phyloP scores from a whole-genome alignment of 2,113 vertebrate species.

The Propithecus coquereli region DNA sequence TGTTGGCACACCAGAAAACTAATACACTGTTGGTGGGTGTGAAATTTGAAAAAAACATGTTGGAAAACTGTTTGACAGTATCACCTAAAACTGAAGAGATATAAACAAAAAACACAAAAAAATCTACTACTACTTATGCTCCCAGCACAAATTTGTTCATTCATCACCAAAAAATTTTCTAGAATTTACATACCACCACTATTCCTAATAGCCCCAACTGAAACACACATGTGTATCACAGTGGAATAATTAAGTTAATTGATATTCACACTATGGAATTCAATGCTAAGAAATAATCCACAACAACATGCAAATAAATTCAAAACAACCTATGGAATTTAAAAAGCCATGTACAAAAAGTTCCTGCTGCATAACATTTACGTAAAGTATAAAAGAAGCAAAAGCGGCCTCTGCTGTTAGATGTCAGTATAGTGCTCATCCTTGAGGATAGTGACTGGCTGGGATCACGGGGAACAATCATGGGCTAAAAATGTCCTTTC shows the following conservation, averaged over 20 bases:
- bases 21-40: background rate
- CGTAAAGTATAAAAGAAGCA: background rate
- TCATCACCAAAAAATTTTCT: background rate
- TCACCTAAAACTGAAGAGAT: background rate
- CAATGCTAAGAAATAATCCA: background rate
- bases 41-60: background rate
- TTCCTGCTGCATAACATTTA: background rate
- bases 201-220: background rate
- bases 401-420: background rate
- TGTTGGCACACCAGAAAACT: background rate
- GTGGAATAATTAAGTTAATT: background rate
- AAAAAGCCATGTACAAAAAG: background rate
- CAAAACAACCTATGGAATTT: background rate
- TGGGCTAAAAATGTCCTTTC: background rate
- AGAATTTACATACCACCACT: background rate
- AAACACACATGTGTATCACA: background rate
- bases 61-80: background rate
- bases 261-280: background rate
- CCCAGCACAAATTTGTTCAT: background rate
- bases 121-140: background rate
- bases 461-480: background rate
- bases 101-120: background rate
- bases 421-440: background rate
- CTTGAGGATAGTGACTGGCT: background rate
- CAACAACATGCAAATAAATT: background rate